Percentiles rank a stretch among this genome's conserved stretches.
These are phyloP conservation scores for Apeira syringaria DNA, from an alignment of 2,888 invertebrate genomes.

Conservation along the genomic window DNA sequence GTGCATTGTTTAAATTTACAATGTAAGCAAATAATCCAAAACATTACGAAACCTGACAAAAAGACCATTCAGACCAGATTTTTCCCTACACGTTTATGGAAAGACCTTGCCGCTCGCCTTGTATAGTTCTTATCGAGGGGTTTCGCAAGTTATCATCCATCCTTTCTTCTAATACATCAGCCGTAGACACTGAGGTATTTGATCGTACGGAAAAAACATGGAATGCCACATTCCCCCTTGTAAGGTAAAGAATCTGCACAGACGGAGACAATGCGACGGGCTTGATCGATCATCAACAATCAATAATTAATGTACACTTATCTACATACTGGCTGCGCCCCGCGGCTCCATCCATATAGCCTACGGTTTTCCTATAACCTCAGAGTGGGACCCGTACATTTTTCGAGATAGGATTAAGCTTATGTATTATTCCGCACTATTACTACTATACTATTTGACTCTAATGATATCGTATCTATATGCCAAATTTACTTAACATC, in stretches of 20 bases:
- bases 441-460: no score
- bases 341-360: no score
- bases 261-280: constrained; percentile 5
- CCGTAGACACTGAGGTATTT: constrained; percentile 6
- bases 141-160: background rate
- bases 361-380: no score
- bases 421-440: no score
- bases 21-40: no score
- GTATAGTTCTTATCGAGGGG: background rate
- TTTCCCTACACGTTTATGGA: constrained; percentile 3
- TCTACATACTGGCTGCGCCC: no score
- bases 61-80: background rate
- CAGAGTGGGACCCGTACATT: no score
- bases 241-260: constrained; percentile 8
- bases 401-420: no score
- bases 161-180: constrained; percentile 3
- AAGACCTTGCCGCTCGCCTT: constrained; percentile 3
- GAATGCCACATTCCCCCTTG: constrained; percentile 5
- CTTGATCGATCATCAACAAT: constrained; percentile 7
- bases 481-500: no score
- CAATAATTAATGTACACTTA: constrained; percentile 2
- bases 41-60: no score
- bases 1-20: no score
- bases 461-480: no score
- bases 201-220: background rate